A percentile compares a stretch with the other conserved stretches of the same genome.
Evolutionary conservation across 1,140 invertebrate genomes (phyloP).

Genomic region (Halyomorpha halys): DNA sequence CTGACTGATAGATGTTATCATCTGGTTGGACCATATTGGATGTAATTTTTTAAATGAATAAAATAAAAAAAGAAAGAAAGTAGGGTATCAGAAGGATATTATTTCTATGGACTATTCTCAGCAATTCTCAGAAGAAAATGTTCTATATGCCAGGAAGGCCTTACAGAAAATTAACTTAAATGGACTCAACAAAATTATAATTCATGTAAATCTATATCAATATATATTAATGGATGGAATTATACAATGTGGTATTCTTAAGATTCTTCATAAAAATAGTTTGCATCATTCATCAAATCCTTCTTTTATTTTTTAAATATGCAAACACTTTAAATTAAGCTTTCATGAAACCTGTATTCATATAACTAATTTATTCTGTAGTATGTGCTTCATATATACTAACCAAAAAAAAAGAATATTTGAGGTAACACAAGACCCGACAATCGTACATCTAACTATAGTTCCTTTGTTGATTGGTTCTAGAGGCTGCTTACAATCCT

Average conservation of each 20-base stretch:
- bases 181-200: not conserved
- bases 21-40: no score
- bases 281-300: no score
- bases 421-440: constrained; percentile 48
- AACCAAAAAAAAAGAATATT: constrained; percentile 52
- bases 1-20: no score
- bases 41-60: no score
- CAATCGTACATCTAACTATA: constrained; percentile 46
- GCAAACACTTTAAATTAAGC: not conserved
- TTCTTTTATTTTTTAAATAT: no score
- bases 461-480: constrained; percentile 43
- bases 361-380: not conserved
- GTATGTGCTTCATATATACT: constrained; percentile 12
- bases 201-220: not conserved
- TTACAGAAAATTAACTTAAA: not conserved
- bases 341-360: not conserved
- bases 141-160: not conserved
- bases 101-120: not conserved
- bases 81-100: not conserved
- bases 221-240: not conserved
- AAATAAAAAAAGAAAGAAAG: no score
- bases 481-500: constrained; percentile 36
- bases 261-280: not conserved
- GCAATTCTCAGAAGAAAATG: not conserved
- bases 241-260: no score